Evolutionary conservation across 2,888 invertebrate genomes (phyloP).

Genomic region (Microchrysa polita): DNA sequence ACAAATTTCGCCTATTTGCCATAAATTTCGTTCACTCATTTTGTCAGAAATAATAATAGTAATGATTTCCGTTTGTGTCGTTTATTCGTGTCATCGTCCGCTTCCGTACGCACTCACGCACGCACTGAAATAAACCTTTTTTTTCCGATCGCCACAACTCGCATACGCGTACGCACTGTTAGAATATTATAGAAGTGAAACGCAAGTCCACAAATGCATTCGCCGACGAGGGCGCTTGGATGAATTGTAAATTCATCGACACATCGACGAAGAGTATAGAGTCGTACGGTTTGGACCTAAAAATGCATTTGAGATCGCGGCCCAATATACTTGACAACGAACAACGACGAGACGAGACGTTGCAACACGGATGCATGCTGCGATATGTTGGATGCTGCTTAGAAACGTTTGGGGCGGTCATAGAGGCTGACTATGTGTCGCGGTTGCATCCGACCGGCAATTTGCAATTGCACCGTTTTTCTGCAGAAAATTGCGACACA

Average conservation of each 20-base stretch:
- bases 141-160: slow-evolving; percentile 13
- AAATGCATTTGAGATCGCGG: no score
- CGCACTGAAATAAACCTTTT: slow-evolving; percentile 11
- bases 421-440: background rate
- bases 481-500: slow-evolving; percentile 4
- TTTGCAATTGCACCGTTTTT: slow-evolving; percentile 3
- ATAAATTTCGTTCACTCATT: background rate
- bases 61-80: background rate
- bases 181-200: no score
- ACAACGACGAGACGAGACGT: no score
- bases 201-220: no score
- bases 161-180: slow-evolving; percentile 17
- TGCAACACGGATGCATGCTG: slow-evolving; percentile 25
- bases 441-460: slow-evolving; percentile 27
- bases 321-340: no score
- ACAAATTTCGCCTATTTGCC: background rate
- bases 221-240: no score
- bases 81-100: slow-evolving; percentile 5
- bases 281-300: no score
- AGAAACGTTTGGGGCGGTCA: no score
- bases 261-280: no score
- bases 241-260: no score
- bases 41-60: no score
- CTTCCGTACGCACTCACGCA: slow-evolving; percentile 31
- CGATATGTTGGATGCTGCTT: background rate